Base-by-base conservation (phyloP, 2,888 invertebrate genomes). In the Dryocosmus kuriphilus region DNA sequence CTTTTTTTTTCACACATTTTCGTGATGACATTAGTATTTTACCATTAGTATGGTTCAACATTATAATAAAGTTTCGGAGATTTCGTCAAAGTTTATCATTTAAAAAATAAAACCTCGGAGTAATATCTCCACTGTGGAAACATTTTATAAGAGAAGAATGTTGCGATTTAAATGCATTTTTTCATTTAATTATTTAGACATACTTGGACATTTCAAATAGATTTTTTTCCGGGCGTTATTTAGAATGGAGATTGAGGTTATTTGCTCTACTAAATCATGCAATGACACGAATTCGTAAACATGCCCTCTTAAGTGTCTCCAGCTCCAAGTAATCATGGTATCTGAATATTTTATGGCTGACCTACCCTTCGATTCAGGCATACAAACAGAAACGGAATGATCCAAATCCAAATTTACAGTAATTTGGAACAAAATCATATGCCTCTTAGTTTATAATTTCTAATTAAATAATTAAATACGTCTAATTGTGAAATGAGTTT, bases 241-340 rank as follows among this genome's bases (percentile, higher is more conserved):
- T 14, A 24, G 5, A 57, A 24, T 24, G 14, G 14, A 57, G 24
- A 57, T 14, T 11, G 14, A 24, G 22, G 57, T 57, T 57, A 11
- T 57, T 57, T 4, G 14, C 24, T 4, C 11, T 24, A 11, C 22
- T 57, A 14, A 24, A 57, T 57, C 14, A 11, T 57, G 14, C 24
- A 24, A 57, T 57, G 14, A 14, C 24, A 57, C 24, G 24, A 57
- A 57, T 57, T 27, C 57, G 57, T 57, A 57, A 57, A 57, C 57
- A 57, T 57, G 24, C 24, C 22, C 24, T 24, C 22, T 57, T 57
- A 5, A 57, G 57, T 57, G 24, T 14, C 57, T 24, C 1, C 24
- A 57, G 24, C 14, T 57, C 57, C 57, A 24, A 57, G 24, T 57
- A 57, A 57, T 57, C 57, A 57, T 24, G 57, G 14, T 57, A 57